phyloP scores from a whole-genome alignment of 2,113 vertebrate genomes.

The Actenoides lindsayi region DNA sequence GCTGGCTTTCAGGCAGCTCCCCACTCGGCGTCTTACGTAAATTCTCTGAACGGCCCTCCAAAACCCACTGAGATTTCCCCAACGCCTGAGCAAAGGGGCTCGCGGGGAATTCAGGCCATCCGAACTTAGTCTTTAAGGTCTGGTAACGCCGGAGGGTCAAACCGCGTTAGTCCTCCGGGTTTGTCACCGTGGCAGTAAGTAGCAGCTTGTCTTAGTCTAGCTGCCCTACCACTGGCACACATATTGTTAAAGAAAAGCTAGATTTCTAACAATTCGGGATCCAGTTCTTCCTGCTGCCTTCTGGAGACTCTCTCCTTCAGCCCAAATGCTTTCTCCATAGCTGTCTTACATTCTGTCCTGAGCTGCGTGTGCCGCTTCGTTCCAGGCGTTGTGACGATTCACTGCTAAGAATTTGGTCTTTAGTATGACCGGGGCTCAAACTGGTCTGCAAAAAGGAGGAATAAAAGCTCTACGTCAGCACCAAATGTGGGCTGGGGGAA shows the following conservation, averaged over 20 bases:
- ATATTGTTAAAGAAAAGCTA: neutral
- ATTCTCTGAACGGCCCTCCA: constrained; percentile 18
- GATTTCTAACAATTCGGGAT: neutral
- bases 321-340: neutral
- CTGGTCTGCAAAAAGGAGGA: neutral
- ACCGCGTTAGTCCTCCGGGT: neutral
- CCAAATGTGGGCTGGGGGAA: neutral
- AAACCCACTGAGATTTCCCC: neutral
- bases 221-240: neutral
- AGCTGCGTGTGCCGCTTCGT: neutral
- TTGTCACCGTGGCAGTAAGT: neutral
- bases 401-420: neutral
- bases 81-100: neutral
- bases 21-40: constrained; percentile 6
- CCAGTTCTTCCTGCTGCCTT: neutral
- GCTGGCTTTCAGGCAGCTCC: constrained; percentile 57
- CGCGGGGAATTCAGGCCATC: neutral
- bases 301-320: neutral
- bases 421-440: neutral
- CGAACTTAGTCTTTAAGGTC: neutral
- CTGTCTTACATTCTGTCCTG: neutral
- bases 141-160: neutral
- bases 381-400: neutral
- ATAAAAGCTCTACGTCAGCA: neutral
- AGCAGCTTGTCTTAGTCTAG: neutral